Evolutionary conservation across 1,140 invertebrate genomes (phyloP), one percentile per base, ranked within the genome.

Genomic region (Ptiloglossa arizonensis): DNA sequence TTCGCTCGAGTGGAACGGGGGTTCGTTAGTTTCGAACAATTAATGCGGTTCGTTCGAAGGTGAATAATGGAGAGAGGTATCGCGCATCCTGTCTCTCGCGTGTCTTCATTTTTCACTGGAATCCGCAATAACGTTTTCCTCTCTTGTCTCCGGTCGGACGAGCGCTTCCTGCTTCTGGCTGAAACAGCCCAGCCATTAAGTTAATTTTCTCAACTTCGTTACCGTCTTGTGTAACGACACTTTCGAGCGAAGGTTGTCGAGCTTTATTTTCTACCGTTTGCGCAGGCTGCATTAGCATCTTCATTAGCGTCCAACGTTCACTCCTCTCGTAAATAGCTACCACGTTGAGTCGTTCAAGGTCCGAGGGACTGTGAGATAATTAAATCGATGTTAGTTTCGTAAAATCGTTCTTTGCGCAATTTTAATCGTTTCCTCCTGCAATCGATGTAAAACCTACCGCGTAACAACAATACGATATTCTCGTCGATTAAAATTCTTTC

Each of bases 1-100:
- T 66, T n/a, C 11, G 29, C 32, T 35, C 17, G n/a, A 54, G 19
- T 19, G 56, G 24, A 73, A 38, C 54, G 11, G 50, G 46, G 50
- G 46, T 77, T 64, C 52, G 60, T 77, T 78, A 68, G 32, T 38
- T 83, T 32, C n/a, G 44, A 38, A 68, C 59, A 77, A 83, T 83
- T 83, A 83, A 83, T 68, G 59, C 48, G 52, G n/a, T 29, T 59
- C n/a, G 62, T 59, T 50, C 19, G 59, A 38, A 44, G 17, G 24
- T 19, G 64, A 48, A 48, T 41, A 41, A 11, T 13, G 38, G 62
- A n/a, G 44, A 62, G 44, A 27, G 32, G 15, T 27, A 13, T 6
- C 1, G 56, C 13, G 41, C 4, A 48, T 11, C 48, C 5, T 22
- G 17, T 13, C 8, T 41, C 17, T 38, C 11, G 15, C 15, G 17